Evolutionary conservation across 2,797 vertebrate species (phyloP).

Genomic region (Lophotriccus pileatus): DNA sequence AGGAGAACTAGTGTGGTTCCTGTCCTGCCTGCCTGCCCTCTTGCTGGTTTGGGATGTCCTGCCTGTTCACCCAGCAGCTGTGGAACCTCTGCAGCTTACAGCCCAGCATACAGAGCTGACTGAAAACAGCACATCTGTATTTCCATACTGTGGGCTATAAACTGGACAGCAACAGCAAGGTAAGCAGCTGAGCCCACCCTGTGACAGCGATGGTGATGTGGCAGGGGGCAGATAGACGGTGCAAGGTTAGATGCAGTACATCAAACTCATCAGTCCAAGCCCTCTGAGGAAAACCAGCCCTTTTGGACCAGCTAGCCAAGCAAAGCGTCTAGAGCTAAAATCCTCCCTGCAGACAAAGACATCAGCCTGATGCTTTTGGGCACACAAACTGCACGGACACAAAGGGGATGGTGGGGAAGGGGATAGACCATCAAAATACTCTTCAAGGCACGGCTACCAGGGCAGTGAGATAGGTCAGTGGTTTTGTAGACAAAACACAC

Average conservation of each 20-base stretch:
- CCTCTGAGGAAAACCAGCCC: not conserved
- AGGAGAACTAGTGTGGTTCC: not conserved
- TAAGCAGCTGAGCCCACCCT: not conserved
- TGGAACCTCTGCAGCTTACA: not conserved
- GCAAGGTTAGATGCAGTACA: not conserved
- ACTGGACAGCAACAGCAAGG: not conserved
- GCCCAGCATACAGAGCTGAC: accelerated
- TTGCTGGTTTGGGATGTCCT: not conserved
- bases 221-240: not conserved
- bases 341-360: not conserved
- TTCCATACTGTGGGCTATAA: not conserved
- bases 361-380: not conserved
- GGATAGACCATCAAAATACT: not conserved
- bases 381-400: not conserved
- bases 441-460: not conserved
- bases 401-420: not conserved
- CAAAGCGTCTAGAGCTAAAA: not conserved
- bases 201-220: not conserved
- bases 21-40: not conserved
- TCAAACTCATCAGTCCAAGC: not conserved
- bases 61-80: not conserved
- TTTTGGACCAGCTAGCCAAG: not conserved
- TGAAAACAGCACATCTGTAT: not conserved
- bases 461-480: not conserved
- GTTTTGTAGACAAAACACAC: not conserved